Evolutionary conservation across 2,888 invertebrate genomes (phyloP).

Genomic region (Calliphora vomitoria): DNA sequence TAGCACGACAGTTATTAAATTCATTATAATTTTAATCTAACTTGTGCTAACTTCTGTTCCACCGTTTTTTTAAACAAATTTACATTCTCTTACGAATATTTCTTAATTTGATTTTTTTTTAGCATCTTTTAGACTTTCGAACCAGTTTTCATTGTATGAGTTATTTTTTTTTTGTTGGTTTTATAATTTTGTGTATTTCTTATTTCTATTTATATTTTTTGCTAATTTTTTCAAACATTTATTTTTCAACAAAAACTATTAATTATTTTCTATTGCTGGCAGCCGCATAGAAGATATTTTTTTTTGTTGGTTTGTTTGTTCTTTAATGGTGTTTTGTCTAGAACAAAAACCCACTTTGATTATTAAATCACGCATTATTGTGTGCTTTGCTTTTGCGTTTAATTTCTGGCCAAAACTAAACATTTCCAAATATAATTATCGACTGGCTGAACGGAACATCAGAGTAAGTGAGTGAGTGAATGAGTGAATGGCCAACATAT

Average conservation of each 20-base stretch:
- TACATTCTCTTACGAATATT: constrained; percentile 11
- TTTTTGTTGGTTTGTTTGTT: constrained; percentile 4
- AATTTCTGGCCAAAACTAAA: constrained; percentile 40
- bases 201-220: background rate
- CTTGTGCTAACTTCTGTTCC: background rate
- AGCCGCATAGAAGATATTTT: background rate
- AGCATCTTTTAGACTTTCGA: constrained; percentile 5
- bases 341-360: constrained; percentile 16
- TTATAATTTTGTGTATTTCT: no score
- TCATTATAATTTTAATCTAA: no score
- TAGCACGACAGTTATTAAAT: no score
- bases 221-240: background rate
- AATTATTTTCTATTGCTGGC: constrained; percentile 33
- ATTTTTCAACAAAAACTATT: constrained; percentile 29
- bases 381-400: constrained; percentile 13
- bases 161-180: background rate
- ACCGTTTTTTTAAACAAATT: constrained; percentile 10
- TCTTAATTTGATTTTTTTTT: background rate
- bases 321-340: constrained; percentile 40
- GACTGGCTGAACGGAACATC: background rate
- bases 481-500: background rate
- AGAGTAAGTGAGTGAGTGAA: background rate
- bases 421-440: constrained; percentile 13
- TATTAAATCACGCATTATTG: constrained; percentile 42
- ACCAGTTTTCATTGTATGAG: background rate